Evolutionary conservation across 2,888 invertebrate genomes (phyloP).

Genomic region (Monoplex corrugatus): DNA sequence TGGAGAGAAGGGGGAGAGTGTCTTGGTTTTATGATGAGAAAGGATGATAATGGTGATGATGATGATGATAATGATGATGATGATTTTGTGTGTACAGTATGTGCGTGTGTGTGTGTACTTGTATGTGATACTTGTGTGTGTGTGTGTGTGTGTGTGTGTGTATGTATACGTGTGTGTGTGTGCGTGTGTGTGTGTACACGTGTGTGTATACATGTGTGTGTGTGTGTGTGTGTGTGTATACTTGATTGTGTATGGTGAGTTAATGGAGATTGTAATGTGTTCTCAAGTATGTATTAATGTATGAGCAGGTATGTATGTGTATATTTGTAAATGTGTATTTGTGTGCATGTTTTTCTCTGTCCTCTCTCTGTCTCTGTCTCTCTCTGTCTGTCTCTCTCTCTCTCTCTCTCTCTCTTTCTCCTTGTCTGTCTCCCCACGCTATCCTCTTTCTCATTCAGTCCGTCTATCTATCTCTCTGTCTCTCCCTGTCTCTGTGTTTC

Average conservation of each 20-base stretch:
- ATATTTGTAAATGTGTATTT: neutral
- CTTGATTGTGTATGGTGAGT: neutral
- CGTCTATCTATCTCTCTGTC: neutral
- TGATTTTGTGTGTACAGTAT: neutral
- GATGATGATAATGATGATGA: too few relatives aligned
- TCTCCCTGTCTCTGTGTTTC: neutral
- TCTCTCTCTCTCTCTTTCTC: neutral
- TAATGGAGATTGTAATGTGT: too few relatives aligned
- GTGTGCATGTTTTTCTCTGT: neutral
- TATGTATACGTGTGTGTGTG: too few relatives aligned
- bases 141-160: too few relatives aligned
- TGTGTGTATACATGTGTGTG: neutral
- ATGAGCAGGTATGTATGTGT: neutral
- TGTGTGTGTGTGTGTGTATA: constrained; percentile 22
- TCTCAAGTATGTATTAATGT: neutral
- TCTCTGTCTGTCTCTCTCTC: neutral
- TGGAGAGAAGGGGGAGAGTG: neutral
- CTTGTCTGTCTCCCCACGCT: neutral
- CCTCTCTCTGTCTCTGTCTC: neutral
- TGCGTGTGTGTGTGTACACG: neutral
- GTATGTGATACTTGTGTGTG: too few relatives aligned
- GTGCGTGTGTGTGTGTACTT: neutral
- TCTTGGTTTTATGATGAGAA: too few relatives aligned
- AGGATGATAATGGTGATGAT: too few relatives aligned
- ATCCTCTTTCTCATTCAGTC: neutral